Base-by-base conservation (phyloP, 64 coral and sea anemone genomes). In the Anthopleura sola region DNA sequence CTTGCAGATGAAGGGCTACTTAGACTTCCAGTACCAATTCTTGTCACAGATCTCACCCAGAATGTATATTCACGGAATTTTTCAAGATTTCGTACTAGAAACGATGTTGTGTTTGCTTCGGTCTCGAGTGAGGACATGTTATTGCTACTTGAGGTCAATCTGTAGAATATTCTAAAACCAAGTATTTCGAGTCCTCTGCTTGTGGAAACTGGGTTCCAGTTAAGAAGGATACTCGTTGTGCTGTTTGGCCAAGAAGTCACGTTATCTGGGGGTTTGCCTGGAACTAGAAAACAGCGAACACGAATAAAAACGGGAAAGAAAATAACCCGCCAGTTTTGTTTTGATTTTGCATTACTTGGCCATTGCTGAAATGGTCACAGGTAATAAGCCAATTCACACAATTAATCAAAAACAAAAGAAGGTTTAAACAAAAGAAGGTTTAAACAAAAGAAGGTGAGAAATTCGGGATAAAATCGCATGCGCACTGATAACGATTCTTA, bases 201-300 rank as follows among this genome's bases (percentile, higher is more conserved):
- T 1, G 26, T 32, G 26, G 60, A n/a, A 1, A 6, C 8, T 33
- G 0, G 5, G 11, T 33, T 17, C 93, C 93, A 95, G 75, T 44
- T 91, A 49, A 88, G 54, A 26, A 54, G 82, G 6, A 95, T 62
- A 49, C 86, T 91, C 10, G 93, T 95, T 9, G 93, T 90, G 47
- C 93, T 95, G 37, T 90, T 88, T 23, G 85, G 75, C 31, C 55
- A 37, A 23, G 86, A 86, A 36, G 48, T 44, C 37, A 91, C 18
- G 36, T 33, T 24, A 33, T 71, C 56, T 0, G 93, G 93, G 19
- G 93, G 82, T 74, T 86, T 57, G 58, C 93, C 89, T 32, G 93
- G 93, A 60, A 95, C 93, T 95, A 37, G 14, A 34, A 71, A 14
- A 71, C 9, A 28, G 15, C 6, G 13, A 24, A 21, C 19, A 24